Conservation (phyloP, 1,140 invertebrate genomes). For the Euwallacea fornicatus region DNA sequence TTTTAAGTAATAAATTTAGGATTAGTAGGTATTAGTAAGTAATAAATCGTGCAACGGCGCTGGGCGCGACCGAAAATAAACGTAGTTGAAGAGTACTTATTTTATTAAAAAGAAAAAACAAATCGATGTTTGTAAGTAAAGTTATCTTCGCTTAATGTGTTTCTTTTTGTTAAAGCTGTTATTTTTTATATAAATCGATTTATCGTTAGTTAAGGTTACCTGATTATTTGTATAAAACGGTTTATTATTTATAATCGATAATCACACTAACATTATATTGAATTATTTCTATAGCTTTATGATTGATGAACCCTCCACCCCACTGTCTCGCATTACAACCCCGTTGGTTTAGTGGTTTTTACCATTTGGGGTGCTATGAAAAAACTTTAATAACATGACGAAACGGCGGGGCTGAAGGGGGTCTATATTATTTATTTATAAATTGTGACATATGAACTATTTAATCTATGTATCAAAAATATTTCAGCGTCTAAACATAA, state of each 20-base stretch:
- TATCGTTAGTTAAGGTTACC: slow-evolving; percentile 48
- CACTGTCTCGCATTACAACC: neutral
- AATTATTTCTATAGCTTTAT: slow-evolving; percentile 41
- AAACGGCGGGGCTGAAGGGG: slow-evolving; percentile 5
- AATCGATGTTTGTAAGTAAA: slow-evolving; percentile 9
- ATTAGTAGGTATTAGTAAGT: slow-evolving; percentile 8
- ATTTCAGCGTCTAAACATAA: slow-evolving; percentile 41
- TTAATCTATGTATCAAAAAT: slow-evolving; percentile 47
- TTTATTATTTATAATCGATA: slow-evolving; percentile 39
- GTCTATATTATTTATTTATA: slow-evolving; percentile 36
- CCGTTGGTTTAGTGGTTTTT: slow-evolving; percentile 47
- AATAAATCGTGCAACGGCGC: slow-evolving; percentile 6
- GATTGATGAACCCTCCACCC: neutral
- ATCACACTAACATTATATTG: neutral
- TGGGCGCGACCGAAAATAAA: neutral
- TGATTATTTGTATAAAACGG: slow-evolving; percentile 48
- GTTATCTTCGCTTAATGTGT: slow-evolving; percentile 43
- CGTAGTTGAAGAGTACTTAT: slow-evolving; percentile 39
- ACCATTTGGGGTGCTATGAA: slow-evolving; percentile 23
- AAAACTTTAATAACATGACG: slow-evolving; percentile 4
- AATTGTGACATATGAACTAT: slow-evolving; percentile 41
- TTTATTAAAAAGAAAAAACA: slow-evolving; percentile 38
- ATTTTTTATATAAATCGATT: slow-evolving; percentile 47
- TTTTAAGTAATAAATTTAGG: slow-evolving; percentile 32
- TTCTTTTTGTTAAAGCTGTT: slow-evolving; percentile 47